These are phyloP conservation scores for Anabas testudineus DNA, from an alignment of 2,797 vertebrate genomes.

Conservation along the genomic window DNA sequence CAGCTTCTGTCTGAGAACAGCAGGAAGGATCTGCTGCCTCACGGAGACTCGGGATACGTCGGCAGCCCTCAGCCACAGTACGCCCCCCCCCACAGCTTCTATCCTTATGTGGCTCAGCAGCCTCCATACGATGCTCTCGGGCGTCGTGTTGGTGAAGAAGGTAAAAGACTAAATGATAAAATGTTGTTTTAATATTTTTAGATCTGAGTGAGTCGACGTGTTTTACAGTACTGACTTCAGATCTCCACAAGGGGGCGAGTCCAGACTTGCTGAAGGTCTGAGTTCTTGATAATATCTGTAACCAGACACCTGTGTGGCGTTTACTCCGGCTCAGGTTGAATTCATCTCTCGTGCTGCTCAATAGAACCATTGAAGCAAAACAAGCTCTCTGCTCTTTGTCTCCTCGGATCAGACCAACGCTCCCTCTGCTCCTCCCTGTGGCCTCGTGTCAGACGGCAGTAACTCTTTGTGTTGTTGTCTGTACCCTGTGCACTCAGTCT, in stretches of 20 bases:
- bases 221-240: background rate
- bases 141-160: conserved; percentile 3
- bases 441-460: conserved; percentile 16
- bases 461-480: conserved; percentile 39
- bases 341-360: conserved; percentile 4
- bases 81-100: background rate
- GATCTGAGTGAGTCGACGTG: background rate
- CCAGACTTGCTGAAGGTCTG: background rate
- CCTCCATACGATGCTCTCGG: background rate
- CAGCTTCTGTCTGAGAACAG: background rate
- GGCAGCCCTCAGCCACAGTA: background rate
- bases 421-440: conserved; percentile 41
- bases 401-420: conserved; percentile 25
- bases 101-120: conserved; percentile 3
- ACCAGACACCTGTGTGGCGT: conserved; percentile 5
- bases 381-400: background rate
- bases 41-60: conserved; percentile 12
- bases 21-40: background rate
- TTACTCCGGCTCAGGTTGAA: no score
- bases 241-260: conserved; percentile 46
- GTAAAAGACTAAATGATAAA: no score
- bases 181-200: background rate
- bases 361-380: background rate
- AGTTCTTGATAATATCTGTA: conserved; percentile 2
- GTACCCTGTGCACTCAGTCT: conserved; percentile 36